Evolutionary conservation across 2,113 vertebrate genomes (phyloP).

Genomic region (Plectropomus leopardus): DNA sequence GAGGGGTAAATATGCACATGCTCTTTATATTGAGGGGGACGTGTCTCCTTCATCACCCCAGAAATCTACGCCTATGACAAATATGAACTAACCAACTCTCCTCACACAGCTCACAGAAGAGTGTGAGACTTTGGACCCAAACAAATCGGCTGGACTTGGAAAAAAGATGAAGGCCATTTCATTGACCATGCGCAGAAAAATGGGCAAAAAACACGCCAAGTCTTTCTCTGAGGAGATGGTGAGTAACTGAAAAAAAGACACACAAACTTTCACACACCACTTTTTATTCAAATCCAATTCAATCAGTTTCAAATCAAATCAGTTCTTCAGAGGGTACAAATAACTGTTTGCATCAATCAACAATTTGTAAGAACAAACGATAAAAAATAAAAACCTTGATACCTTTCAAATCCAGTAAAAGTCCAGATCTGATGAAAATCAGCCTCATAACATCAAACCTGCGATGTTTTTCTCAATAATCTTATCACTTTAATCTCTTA

Average conservation of each 20-base stretch:
- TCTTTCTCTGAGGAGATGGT: constrained; percentile 91
- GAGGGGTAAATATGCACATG: too few species aligned
- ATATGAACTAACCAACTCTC: background rate
- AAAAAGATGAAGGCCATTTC: constrained; percentile 98
- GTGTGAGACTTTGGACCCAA: constrained; percentile 82
- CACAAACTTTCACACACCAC: background rate
- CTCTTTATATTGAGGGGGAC: too few species aligned
- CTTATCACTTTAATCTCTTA: constrained; percentile 39
- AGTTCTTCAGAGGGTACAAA: background rate
- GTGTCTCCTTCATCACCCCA: too few species aligned
- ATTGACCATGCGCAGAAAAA: constrained; percentile 94
- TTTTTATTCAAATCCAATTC: background rate
- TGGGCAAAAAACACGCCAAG: constrained; percentile 92
- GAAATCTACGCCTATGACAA: too few species aligned
- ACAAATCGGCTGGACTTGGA: constrained; percentile 88
- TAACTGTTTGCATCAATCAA: background rate
- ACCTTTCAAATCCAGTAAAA: background rate
- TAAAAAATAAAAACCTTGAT: background rate
- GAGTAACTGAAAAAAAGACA: constrained; percentile 63
- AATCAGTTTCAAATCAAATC: background rate
- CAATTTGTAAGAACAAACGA: background rate
- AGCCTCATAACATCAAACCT: constrained; percentile 11
- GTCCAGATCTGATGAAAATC: background rate
- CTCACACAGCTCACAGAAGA: constrained; percentile 84
- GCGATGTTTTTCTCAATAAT: constrained; percentile 36